Evolutionary conservation across 1,140 invertebrate species (phyloP), one percentile per base, ranked within the genome.

Genomic region (Sitobion miscanthi): DNA sequence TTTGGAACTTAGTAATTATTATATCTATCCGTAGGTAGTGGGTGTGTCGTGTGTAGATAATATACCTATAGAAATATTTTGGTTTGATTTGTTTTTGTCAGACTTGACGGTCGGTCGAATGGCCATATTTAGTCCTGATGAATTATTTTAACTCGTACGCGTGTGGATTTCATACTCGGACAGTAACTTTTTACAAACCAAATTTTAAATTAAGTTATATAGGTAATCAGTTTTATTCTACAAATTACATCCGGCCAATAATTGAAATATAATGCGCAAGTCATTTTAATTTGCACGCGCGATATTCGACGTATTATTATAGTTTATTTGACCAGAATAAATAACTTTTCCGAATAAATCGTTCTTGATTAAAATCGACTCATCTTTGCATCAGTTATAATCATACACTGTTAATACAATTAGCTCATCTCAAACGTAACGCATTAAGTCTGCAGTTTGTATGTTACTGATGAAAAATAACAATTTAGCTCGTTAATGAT

Each of bases 401-500:
- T 17, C 11, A 77, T n/a, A n/a, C 11, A 77, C 14, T 77, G 62
- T 77, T 6, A n/a, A 77, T n/a, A n/a, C 14, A 77, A 77, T 77
- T 77, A n/a, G 14, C 62, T n/a, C 30, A 77, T 77, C 7, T 77
- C 62, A 77, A 77, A 77, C 62, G 5, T 77, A 6, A 77, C 4
- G 30, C n/a, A 77, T n/a, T n/a, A n/a, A 77, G n/a, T 77, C 20
- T 54, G 52, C 62, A n/a, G 30, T 30, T 77, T 77, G 5, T 17
- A 14, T n/a, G 30, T 77, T 77, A 35, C 62, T 30, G 62, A 77
- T 77, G 62, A n/a, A 77, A 77, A 77, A 77, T n/a, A 77, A 77
- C 62, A 77, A 77, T 77, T 77, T 77, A 77, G 62, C 62, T 77
- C 62, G n/a, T n/a, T 77, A 77, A n/a, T 77, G 62, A 77, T 77